Percentiles rank a stretch among this genome's conserved stretches.
These are phyloP conservation scores for Drosophila monieri DNA, from an alignment of 2,888 invertebrate species.

Conservation along the genomic window DNA sequence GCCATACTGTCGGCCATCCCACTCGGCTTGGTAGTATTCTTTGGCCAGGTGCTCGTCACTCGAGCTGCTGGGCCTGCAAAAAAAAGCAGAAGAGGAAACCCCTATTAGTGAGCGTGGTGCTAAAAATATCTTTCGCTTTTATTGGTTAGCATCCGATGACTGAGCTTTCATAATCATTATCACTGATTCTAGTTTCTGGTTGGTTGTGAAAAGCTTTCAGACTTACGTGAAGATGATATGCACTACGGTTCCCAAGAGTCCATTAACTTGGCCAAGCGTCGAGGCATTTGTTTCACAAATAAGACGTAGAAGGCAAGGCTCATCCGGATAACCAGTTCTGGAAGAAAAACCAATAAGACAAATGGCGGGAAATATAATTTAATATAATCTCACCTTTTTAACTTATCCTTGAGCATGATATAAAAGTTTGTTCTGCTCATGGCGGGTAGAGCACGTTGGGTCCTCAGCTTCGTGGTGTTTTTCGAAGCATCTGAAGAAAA, in stretches of 20 bases:
- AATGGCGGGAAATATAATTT: neutral
- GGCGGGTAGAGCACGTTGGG: constrained; percentile 59
- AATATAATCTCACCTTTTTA: constrained; percentile 66
- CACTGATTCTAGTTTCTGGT: constrained; percentile 1
- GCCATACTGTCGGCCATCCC: constrained; percentile 9
- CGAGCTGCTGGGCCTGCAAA: constrained; percentile 29
- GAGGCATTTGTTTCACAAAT: constrained; percentile 65
- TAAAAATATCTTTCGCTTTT: constrained; percentile 32
- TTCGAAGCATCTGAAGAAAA: neutral
- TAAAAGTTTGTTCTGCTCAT: constrained; percentile 77
- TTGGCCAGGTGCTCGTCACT: constrained; percentile 17
- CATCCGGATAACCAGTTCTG: constrained; percentile 85
- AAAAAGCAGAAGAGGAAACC: constrained; percentile 15
- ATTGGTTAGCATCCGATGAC: constrained; percentile 9
- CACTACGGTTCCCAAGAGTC: constrained; percentile 27
- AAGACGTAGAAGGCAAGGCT: constrained; percentile 86
- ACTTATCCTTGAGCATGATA: constrained; percentile 76
- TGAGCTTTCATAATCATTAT: constrained; percentile 15
- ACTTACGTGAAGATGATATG: constrained; percentile 26
- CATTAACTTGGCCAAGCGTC: constrained; percentile 23
- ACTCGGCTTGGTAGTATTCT: constrained; percentile 29
- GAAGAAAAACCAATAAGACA: neutral
- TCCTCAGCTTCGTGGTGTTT: constrained; percentile 6
- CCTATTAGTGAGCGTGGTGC: constrained; percentile 5
- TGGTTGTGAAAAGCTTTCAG: constrained; percentile 9